A percentile compares a stretch with the other conserved stretches of the same genome.
These are phyloP conservation scores for Colossoma macropomum DNA, from an alignment of 2,113 vertebrate genomes.

Conservation along the genomic window DNA sequence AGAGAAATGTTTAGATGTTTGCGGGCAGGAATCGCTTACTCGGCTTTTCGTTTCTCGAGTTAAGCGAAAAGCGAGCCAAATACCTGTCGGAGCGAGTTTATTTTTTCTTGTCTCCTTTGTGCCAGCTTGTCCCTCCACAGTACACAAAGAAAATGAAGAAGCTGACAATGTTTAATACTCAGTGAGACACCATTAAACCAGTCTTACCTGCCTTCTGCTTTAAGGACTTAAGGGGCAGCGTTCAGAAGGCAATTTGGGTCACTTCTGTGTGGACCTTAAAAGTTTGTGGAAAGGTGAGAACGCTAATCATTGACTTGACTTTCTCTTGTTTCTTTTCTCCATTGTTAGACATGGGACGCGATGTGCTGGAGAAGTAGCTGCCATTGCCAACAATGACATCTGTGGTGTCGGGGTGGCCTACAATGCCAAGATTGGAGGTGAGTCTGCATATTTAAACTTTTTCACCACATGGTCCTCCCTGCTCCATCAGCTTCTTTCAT, in stretches of 20 bases:
- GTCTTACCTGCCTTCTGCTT: background rate
- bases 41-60: constrained; percentile 56
- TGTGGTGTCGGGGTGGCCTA: constrained; percentile 96
- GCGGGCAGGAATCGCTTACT: constrained; percentile 19
- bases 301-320: background rate
- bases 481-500: background rate
- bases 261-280: background rate
- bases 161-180: background rate
- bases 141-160: background rate
- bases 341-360: constrained; percentile 89
- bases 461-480: background rate
- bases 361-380: constrained; percentile 95
- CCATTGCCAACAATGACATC: constrained; percentile 91
- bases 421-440: constrained; percentile 95
- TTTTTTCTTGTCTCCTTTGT: background rate
- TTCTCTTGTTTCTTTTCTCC: constrained; percentile 3
- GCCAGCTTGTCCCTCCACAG: background rate
- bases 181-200: background rate
- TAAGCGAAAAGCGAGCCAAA: constrained; percentile 1
- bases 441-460: constrained; percentile 20
- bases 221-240: background rate
- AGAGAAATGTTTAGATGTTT: background rate
- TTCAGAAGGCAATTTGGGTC: background rate
- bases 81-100: background rate
- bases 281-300: background rate